A percentile compares a stretch with the other conserved stretches of the same genome.
phyloP scores from a whole-genome alignment of 1,140 invertebrate species.

The Marisa cornuarietis region DNA sequence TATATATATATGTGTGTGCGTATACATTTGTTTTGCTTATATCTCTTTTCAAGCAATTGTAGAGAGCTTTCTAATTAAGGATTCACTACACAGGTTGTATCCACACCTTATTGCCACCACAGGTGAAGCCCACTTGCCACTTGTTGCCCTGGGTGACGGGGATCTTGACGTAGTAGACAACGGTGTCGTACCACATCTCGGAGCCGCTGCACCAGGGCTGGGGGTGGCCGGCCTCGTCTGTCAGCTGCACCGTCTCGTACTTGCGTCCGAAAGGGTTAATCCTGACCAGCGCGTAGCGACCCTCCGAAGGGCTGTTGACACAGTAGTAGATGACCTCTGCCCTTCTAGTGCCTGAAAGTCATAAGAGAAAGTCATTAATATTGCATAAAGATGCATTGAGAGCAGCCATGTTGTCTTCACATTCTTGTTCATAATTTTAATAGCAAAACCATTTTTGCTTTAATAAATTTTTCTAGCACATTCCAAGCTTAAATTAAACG shows the following conservation, averaged over 20 bases:
- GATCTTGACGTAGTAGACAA: neutral
- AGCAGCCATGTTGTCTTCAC: no score
- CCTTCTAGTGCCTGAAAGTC: neutral
- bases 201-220: neutral
- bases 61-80: no score
- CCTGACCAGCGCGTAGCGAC: conserved; percentile 4
- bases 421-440: no score
- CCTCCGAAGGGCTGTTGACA: neutral
- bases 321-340: conserved; percentile 2
- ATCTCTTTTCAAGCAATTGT: no score
- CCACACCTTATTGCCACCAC: neutral
- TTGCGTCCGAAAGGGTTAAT: neutral
- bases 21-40: no score
- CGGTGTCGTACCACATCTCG: neutral
- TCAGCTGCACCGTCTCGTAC: neutral
- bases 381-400: no score
- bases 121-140: neutral
- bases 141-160: neutral
- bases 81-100: neutral
- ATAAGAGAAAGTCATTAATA: no score
- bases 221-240: neutral
- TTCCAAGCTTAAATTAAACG: no score
- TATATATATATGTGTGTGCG: no score
- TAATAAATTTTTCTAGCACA: no score
- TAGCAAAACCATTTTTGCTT: no score